Conservation (phyloP, 2,113 vertebrate species). For the Heterocephalus glaber region DNA sequence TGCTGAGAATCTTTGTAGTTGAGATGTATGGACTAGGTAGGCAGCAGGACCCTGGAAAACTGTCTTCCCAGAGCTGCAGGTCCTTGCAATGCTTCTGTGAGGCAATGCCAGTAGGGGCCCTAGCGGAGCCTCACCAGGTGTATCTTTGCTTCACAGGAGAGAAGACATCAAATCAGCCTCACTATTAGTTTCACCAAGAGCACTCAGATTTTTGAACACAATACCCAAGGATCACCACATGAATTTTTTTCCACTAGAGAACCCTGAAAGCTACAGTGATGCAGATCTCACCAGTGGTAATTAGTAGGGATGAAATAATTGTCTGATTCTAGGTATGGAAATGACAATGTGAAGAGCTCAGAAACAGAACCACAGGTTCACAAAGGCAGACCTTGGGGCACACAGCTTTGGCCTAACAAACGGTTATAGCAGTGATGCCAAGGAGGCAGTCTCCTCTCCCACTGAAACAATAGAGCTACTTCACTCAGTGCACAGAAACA, state of each 20-base stretch:
- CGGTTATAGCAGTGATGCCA: background rate
- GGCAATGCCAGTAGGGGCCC: background rate
- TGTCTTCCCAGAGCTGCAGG: background rate
- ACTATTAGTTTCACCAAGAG: background rate
- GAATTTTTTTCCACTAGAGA: background rate
- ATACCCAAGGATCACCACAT: background rate
- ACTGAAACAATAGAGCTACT: background rate
- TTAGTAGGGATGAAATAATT: background rate
- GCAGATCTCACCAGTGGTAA: background rate
- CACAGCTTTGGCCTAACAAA: background rate
- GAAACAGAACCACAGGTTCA: background rate
- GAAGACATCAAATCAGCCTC: background rate
- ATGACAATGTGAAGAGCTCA: background rate
- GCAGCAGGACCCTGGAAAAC: background rate
- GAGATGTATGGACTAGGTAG: background rate
- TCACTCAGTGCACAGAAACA: background rate
- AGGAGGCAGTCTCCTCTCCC: background rate
- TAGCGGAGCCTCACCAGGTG: too few relatives aligned
- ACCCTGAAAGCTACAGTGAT: background rate
- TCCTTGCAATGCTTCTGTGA: background rate
- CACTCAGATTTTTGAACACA: background rate
- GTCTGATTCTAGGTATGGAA: background rate
- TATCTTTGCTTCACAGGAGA: background rate
- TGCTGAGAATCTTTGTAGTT: background rate
- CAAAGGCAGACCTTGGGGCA: rapidly evolving